Conservation (phyloP, 2,888 invertebrate genomes). For the Chrysina gloriosa region DNA sequence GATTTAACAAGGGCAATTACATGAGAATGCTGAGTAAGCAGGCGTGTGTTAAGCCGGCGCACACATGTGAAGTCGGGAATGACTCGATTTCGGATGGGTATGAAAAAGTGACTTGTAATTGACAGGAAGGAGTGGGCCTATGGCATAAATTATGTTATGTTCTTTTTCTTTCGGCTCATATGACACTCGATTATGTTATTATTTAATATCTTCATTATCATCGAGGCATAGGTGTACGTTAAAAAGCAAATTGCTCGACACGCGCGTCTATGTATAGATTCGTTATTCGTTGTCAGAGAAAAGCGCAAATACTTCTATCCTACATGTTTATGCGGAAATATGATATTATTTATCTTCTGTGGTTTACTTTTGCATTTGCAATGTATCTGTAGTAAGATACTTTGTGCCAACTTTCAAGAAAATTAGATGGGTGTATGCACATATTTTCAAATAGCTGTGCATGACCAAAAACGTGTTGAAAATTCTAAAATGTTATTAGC, state of each 20-base stretch:
- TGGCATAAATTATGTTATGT: constrained; percentile 45
- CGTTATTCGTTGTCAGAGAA: too few species aligned
- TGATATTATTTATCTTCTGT: too few species aligned
- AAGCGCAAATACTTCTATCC: too few species aligned
- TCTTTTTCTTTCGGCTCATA: constrained; percentile 40
- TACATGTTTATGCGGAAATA: too few species aligned
- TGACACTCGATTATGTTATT: constrained; percentile 49
- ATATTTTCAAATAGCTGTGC: too few species aligned
- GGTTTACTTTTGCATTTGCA: too few species aligned
- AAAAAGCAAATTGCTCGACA: background rate
- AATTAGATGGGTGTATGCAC: too few species aligned
- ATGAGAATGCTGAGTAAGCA: constrained; percentile 44
- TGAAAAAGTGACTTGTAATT: constrained; percentile 44
- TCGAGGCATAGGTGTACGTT: constrained; percentile 19
- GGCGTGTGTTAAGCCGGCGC: constrained; percentile 40
- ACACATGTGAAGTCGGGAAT: constrained; percentile 40
- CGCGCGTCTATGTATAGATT: too few species aligned
- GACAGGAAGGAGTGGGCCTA: constrained; percentile 49
- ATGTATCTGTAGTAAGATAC: too few species aligned
- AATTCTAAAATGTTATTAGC: too few species aligned
- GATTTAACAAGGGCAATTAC: constrained; percentile 44
- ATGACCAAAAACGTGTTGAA: too few species aligned
- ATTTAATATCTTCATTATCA: constrained; percentile 50
- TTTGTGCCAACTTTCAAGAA: too few species aligned
- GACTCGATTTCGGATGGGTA: constrained; percentile 36